Base-by-base conservation (phyloP, 2,113 vertebrate genomes). In the Oncorhynchus nerka region DNA sequence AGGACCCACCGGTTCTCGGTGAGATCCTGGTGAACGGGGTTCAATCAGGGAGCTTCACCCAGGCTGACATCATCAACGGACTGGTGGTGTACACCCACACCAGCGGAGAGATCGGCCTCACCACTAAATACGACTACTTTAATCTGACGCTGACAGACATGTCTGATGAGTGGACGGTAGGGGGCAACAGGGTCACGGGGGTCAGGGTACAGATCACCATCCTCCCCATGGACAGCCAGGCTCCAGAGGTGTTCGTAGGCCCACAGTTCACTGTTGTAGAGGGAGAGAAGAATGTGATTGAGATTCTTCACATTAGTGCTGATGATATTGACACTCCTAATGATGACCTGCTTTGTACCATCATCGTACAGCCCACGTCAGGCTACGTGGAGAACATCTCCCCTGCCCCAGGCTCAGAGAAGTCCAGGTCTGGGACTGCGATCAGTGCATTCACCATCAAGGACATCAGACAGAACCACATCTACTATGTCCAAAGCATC, bases 361-460 rank as follows among this genome's bases (percentile, higher is more conserved):
- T 99, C 80, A 83, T 96, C 55, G 91, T 94, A 71, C 97, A 99
- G 80, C 95, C 97, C 0, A 86, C 91, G 0, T 95, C 94, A 2
- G 97, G 97, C 24, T 99, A 98, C 11, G 81, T 98, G 49, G 97
- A 99, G 82, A 98, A 99, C 85, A 95, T 97, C 76, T 97, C 97
- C 68, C 97, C 97, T 12, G 95, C 95, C 1, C 96, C 96, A n/a
- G 97, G 97, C 75, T 99, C 97, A 64, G 97, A 99, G 85, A 98
- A 97, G 85, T 98, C 97, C 19, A 94, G 96, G 85, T 94, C 95
- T 64, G 97, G 97, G 34, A 70, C 92, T 64, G 96, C 97, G 49
- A 80, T 98, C 79, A 99, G 95, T 81, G 97, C 97, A 74, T 98
- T 99, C 70, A 95, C 93, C 2, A 89, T 98, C 71, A 94, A 95